A percentile compares a stretch with the other conserved stretches of the same genome.
phyloP scores from a whole-genome alignment of 2,113 vertebrate genomes.

The Ranitomeya imitator region DNA sequence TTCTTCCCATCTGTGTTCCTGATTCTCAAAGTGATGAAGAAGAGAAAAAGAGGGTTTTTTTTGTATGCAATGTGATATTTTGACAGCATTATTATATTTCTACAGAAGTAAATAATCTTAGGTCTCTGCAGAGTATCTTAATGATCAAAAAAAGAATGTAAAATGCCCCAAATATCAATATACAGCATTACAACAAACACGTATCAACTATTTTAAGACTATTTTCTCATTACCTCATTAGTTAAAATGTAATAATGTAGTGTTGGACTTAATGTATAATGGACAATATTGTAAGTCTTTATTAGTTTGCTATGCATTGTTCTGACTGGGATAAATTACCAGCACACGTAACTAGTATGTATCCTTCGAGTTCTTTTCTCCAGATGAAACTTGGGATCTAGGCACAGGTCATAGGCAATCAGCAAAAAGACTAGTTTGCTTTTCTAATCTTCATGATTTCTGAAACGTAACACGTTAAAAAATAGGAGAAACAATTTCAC shows the following conservation, averaged over 20 bases:
- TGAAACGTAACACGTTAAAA: background rate
- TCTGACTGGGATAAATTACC: background rate
- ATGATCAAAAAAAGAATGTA: background rate
- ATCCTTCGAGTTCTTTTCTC: background rate
- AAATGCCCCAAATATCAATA: background rate
- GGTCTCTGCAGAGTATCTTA: background rate
- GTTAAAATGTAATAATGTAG: background rate
- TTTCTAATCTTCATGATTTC: no score
- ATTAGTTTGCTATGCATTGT: background rate
- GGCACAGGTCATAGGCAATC: background rate
- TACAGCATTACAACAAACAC: background rate
- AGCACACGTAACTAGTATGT: no score
- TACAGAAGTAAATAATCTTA: background rate
- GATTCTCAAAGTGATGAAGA: background rate
- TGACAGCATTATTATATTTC: constrained; percentile 19
- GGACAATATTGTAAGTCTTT: background rate
- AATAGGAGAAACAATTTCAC: no score
- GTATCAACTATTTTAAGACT: background rate
- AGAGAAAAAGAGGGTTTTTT: background rate
- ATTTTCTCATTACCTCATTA: background rate
- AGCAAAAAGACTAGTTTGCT: background rate
- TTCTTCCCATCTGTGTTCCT: constrained; percentile 6
- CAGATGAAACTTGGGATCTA: background rate
- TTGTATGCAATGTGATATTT: constrained; percentile 24
- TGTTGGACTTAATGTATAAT: no score